Percentiles rank a stretch among this genome's conserved stretches.
These are phyloP conservation scores for Diabrotica undecimpunctata DNA, from an alignment of 1,140 invertebrate species.

Conservation along the genomic window DNA sequence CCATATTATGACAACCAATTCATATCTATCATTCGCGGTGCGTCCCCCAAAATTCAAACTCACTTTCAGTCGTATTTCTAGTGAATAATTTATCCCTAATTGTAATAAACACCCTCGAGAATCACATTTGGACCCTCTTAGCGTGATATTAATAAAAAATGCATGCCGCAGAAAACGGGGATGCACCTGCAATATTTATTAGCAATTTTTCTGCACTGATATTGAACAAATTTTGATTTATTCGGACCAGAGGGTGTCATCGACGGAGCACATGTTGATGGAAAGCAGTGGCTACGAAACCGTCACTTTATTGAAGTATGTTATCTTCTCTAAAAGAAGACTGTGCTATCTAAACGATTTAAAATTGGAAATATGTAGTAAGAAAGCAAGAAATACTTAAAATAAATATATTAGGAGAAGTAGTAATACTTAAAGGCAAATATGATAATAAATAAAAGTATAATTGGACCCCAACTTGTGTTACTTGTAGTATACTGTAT, in stretches of 20 bases:
- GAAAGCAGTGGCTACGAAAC: constrained; percentile 16
- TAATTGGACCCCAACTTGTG: too few relatives aligned
- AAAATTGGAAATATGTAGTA: too few relatives aligned
- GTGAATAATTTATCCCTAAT: constrained; percentile 18
- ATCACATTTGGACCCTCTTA: constrained; percentile 3
- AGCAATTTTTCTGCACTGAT: constrained; percentile 24
- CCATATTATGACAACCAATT: constrained; percentile 6
- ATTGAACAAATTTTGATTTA: constrained; percentile 35
- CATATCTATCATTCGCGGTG: constrained; percentile 10
- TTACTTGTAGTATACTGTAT: too few relatives aligned
- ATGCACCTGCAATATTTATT: constrained; percentile 32
- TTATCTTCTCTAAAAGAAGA: too few relatives aligned
- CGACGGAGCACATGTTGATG: constrained; percentile 23
- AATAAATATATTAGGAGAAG: too few relatives aligned
- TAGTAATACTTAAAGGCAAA: too few relatives aligned
- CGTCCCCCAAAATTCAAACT: constrained; percentile 7
- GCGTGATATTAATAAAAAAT: constrained; percentile 24
- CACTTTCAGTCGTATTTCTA: constrained; percentile 8
- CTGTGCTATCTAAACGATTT: too few relatives aligned
- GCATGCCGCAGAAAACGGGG: constrained; percentile 9
- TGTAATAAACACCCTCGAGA: constrained; percentile 18
- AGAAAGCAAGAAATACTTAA: too few relatives aligned
- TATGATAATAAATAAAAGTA: too few relatives aligned
- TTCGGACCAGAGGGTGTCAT: constrained; percentile 23
- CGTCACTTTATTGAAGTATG: neutral